Base-by-base conservation (phyloP, 2,797 vertebrate species). In the Carcharodon carcharias region DNA sequence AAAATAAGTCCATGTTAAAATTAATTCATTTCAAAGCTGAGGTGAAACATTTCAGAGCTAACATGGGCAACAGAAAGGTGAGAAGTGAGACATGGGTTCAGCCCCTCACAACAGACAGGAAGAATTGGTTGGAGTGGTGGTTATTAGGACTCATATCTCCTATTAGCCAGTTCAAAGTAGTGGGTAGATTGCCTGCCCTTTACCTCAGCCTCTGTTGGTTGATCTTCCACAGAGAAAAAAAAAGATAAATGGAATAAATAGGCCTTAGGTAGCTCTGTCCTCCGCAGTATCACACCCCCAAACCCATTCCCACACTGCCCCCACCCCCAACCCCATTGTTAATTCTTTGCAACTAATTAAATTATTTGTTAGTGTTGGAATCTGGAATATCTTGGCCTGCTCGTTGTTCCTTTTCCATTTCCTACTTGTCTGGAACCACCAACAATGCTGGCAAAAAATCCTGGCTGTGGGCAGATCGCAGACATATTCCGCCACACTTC, bases 1-100 rank as follows among this genome's bases (percentile, higher is more conserved):
- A 50, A 88, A 65, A 95, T 95, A 73, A 63, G 5, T 9, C 89
- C 35, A n/a, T 92, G 35, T 92, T 92, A 63, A 58, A 92, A 92
- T 61, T 92, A 8, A 35, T 61, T 91, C 31, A 92, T 63, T 63
- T 23, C 4, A 56, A 63, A 40, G 16, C n/a, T 92, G 58, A 21
- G 5, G 35, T 92, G 61, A 92, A 63, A 61, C 35, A 40, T 6
- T 92, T 35, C 18, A 40, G 61, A n/a, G 35, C 16, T 58, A 40
- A 21, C 87, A 56, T 35, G 18, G n/a, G 18, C 18, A 12, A 92
- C 28, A 89, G 56, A 58, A 18, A 23, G 16, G 58, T 63, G 18
- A n/a, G 1, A 61, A 4, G 56, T 89, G 11, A 61, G 35, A 92
- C 18, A n/a, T 65, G 87, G 28, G 35, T 92, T 63, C 31, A 23